These are phyloP conservation scores for Sphenopsis melanotis DNA, from an alignment of 2,797 vertebrate genomes.

Conservation along the genomic window DNA sequence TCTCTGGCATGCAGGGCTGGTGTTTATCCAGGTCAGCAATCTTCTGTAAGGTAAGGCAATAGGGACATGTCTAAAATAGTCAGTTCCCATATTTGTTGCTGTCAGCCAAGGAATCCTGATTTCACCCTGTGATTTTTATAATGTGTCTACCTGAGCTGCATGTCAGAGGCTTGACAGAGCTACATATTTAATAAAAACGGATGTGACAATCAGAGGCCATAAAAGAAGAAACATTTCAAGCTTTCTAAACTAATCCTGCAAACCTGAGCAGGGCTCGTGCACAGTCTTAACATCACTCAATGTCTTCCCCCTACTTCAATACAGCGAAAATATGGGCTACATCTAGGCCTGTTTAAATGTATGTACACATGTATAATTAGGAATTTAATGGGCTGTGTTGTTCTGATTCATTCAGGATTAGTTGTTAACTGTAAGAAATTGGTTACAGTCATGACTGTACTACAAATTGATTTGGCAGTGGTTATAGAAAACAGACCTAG, in stretches of 20 bases:
- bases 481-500: conserved; percentile 26
- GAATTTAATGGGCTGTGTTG: conserved; percentile 60
- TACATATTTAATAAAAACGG: conserved; percentile 22
- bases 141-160: not conserved
- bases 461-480: conserved; percentile 44
- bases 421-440: conserved; percentile 62
- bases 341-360: conserved; percentile 50
- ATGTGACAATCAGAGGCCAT: not conserved
- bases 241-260: not conserved
- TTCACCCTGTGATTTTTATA: conserved; percentile 19
- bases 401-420: conserved; percentile 67
- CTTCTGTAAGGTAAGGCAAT: not conserved
- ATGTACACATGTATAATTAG: conserved; percentile 57
- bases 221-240: not conserved
- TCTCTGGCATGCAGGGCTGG: not conserved
- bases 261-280: not conserved
- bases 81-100: not conserved
- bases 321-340: conserved; percentile 45
- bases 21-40: conserved; percentile 33
- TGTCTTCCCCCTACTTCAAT: not conserved
- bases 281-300: not conserved
- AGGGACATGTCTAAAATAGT: not conserved
- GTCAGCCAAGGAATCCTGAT: not conserved
- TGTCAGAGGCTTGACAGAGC: not conserved
- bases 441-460: conserved; percentile 47